Percentiles rank a stretch among this genome's conserved stretches.
These are phyloP conservation scores for Pristionchus fissidentatus DNA, from an alignment of 2,888 invertebrate genomes.

Conservation along the genomic window DNA sequence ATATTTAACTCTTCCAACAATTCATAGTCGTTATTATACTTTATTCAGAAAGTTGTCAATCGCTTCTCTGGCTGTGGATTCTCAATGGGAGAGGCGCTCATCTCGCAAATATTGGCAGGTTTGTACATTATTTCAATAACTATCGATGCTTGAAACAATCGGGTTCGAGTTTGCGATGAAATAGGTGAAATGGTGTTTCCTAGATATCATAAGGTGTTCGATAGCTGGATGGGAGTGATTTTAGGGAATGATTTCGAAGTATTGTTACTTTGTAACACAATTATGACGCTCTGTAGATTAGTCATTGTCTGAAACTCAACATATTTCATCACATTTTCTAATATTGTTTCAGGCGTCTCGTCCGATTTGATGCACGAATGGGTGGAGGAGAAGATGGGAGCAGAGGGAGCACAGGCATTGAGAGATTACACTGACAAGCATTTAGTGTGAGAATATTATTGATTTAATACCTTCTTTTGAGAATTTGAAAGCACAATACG, in stretches of 20 bases:
- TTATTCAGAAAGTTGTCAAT: conserved; percentile 46
- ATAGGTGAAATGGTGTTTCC: too few species aligned
- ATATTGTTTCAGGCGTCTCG: conserved; percentile 3
- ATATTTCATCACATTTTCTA: neutral
- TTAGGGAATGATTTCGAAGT: neutral
- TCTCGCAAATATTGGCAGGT: conserved; percentile 42
- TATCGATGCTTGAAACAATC: too few species aligned
- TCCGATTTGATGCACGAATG: conserved; percentile 27
- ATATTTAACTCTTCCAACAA: neutral
- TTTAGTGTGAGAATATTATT: conserved; percentile 23
- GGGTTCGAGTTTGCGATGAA: neutral
- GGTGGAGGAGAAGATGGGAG: conserved; percentile 38
- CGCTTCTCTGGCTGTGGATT: conserved; percentile 47
- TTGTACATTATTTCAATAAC: neutral
- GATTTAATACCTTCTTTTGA: neutral
- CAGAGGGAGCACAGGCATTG: conserved; percentile 28
- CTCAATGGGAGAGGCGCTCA: conserved; percentile 45
- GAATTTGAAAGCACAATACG: too few species aligned
- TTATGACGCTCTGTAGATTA: too few species aligned
- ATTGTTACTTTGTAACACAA: too few species aligned
- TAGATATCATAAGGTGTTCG: too few species aligned
- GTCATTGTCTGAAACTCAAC: neutral
- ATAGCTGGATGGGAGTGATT: too few species aligned
- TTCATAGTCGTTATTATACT: neutral
- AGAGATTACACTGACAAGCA: conserved; percentile 37